Base-by-base conservation (phyloP, 1,140 invertebrate species). In the Heliothis subflexa region DNA sequence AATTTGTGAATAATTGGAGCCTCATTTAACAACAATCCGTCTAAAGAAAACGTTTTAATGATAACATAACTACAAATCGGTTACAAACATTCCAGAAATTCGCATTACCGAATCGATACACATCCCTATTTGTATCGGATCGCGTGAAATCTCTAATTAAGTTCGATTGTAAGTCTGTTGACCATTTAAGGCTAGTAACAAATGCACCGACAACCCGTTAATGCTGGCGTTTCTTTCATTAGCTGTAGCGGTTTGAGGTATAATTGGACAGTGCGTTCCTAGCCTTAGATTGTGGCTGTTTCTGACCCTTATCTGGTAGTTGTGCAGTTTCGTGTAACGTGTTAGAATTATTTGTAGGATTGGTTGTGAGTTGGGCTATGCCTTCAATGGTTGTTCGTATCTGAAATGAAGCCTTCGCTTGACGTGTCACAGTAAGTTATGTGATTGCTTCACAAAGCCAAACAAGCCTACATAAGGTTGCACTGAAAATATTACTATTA, bases 111-210 rank as follows among this genome's bases (percentile, higher is more conserved):
- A 50, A 52, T 9, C 49, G n/a, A 54, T 18, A 4, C 72, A 13
- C 73, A 75, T 50, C 73, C 73, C 73, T 75, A 64, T 50, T 61
- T 33, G 11, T n/a, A 14, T 59, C 9, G 61, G 61, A 81, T 54
- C 79, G 79, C 79, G 82, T 83, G 82, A 83, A 83, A 81, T 80
- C 62, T 83, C 80, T 79, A 83, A 83, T 83, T 81, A 83, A 47
- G 28, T 70, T 78, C 33, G 57, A 71, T 62, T 72, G 68, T 78
- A 47, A 70, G 73, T 52, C 5, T 50, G 59, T 13, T 75, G 25
- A 75, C 73, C 59, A 75, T 64, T 40, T 75, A 64, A 45, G 57
- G 59, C n/a, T 33, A 16, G 68, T 55, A 64, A 64, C 59, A 64
- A 59, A 75, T 62, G 73, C 73, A 75, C 49, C 18, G 73, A 49